phyloP scores from a whole-genome alignment of 1,140 invertebrate genomes.

The Diabrotica virgifera region DNA sequence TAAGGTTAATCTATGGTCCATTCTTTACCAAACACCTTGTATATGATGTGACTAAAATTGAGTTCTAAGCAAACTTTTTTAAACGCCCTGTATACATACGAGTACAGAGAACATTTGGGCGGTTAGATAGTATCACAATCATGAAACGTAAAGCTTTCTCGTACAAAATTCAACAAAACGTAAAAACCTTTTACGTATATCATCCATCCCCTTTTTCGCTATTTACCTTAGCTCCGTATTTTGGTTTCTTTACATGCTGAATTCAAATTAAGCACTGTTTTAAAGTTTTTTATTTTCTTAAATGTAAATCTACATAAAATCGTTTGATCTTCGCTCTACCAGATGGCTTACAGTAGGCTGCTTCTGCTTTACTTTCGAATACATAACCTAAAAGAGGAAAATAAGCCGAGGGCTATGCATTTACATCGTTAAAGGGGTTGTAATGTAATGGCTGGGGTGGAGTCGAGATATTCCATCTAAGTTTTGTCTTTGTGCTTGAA shows the following conservation, averaged over 20 bases:
- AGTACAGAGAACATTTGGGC: no score
- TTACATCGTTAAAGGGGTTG: slow-evolving; percentile 43
- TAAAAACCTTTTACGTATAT: slow-evolving; percentile 6
- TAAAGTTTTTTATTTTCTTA: slow-evolving; percentile 45
- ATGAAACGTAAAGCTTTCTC: no score
- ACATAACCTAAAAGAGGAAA: slow-evolving; percentile 23
- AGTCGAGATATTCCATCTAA: slow-evolving; percentile 42
- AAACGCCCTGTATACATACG: no score
- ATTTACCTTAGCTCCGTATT: slow-evolving; percentile 27
- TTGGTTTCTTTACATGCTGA: slow-evolving; percentile 38
- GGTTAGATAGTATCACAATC: no score
- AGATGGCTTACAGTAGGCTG: slow-evolving; percentile 37
- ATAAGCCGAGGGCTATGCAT: slow-evolving; percentile 34
- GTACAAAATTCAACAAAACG: slow-evolving; percentile 8
- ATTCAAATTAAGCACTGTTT: slow-evolving; percentile 43
- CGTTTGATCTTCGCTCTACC: slow-evolving; percentile 38
- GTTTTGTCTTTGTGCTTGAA: slow-evolving; percentile 45
- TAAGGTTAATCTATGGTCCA: no score
- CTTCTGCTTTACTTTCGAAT: slow-evolving; percentile 21
- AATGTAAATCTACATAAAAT: slow-evolving; percentile 43
- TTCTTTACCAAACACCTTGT: no score
- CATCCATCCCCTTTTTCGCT: slow-evolving; percentile 15
- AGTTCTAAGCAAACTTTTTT: no score
- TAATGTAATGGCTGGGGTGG: slow-evolving; percentile 34
- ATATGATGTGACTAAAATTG: no score